Evolutionary conservation across 2,113 vertebrate genomes (phyloP).

Genomic region (Merops nubicus): DNA sequence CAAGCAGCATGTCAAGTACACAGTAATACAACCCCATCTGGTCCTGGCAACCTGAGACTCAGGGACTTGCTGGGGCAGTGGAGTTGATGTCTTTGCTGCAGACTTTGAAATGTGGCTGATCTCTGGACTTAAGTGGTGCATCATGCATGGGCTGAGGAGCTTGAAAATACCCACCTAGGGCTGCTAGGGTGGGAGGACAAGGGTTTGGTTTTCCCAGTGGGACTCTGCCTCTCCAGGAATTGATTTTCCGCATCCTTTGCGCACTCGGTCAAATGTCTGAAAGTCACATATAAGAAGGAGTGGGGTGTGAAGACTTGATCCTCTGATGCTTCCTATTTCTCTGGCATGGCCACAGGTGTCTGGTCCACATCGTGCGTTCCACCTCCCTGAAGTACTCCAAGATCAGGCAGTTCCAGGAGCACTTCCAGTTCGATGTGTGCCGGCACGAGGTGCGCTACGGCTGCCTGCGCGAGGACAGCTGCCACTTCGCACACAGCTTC

Average conservation of each 20-base stretch:
- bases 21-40: not conserved
- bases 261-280: not conserved
- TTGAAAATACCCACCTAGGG: not conserved
- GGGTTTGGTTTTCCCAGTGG: not conserved
- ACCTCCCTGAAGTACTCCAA: slow-evolving; percentile 87
- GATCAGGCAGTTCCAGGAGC: slow-evolving; percentile 86
- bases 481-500: slow-evolving; percentile 89
- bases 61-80: not conserved
- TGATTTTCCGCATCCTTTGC: not conserved
- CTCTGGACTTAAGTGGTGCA: not conserved
- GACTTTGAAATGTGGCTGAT: not conserved
- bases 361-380: slow-evolving; percentile 88
- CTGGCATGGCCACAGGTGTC: slow-evolving; percentile 79
- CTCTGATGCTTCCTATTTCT: not conserved
- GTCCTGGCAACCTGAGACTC: not conserved
- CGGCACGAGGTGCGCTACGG: slow-evolving; percentile 83
- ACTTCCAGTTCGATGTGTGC: slow-evolving; percentile 88
- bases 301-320: not conserved
- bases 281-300: not conserved
- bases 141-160: not conserved
- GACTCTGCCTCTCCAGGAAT: not conserved
- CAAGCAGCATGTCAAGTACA: not conserved
- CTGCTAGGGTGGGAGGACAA: not conserved
- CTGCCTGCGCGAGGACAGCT: slow-evolving; percentile 86
- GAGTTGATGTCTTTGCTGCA: not conserved